Conservation (phyloP, 2,113 vertebrate genomes). For the Collichthys lucidus region DNA sequence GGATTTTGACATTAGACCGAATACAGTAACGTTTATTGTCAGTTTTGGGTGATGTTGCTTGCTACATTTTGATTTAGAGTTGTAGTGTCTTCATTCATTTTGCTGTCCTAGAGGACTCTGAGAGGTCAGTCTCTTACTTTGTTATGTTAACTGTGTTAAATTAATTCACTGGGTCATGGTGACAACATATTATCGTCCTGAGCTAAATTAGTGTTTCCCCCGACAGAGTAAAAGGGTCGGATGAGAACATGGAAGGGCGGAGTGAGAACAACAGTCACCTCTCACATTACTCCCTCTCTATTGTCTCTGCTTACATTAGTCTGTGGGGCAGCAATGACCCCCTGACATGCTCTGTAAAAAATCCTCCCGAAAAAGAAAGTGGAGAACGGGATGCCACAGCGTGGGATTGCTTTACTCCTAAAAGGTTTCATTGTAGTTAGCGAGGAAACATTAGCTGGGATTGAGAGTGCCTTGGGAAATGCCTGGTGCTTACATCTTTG, state of each 20-base stretch:
- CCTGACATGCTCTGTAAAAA: conserved; percentile 23
- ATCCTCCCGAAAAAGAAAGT: conserved; percentile 27
- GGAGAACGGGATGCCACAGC: conserved; percentile 12
- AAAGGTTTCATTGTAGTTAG: conserved; percentile 33
- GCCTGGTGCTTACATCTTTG: background rate
- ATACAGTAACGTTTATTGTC: too few species aligned
- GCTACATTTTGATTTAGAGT: background rate
- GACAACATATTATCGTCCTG: background rate
- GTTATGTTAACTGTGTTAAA: background rate
- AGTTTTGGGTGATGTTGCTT: background rate
- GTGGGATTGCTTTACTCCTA: conserved; percentile 30
- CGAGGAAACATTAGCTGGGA: conserved; percentile 54
- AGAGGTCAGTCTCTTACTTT: background rate
- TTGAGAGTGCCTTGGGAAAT: conserved; percentile 35
- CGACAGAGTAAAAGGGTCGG: conserved; percentile 18
- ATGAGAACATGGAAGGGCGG: conserved; percentile 37
- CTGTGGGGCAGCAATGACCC: conserved; percentile 25
- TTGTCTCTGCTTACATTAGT: conserved; percentile 29
- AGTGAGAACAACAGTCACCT: conserved; percentile 7
- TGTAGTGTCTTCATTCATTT: background rate
- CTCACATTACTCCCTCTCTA: conserved; percentile 46
- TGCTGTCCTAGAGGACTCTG: background rate
- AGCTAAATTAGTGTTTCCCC: background rate
- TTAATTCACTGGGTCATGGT: background rate
- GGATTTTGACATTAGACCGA: too few species aligned